phyloP scores from a whole-genome alignment of 2,888 invertebrate species.

The Chloromyia formosa region DNA sequence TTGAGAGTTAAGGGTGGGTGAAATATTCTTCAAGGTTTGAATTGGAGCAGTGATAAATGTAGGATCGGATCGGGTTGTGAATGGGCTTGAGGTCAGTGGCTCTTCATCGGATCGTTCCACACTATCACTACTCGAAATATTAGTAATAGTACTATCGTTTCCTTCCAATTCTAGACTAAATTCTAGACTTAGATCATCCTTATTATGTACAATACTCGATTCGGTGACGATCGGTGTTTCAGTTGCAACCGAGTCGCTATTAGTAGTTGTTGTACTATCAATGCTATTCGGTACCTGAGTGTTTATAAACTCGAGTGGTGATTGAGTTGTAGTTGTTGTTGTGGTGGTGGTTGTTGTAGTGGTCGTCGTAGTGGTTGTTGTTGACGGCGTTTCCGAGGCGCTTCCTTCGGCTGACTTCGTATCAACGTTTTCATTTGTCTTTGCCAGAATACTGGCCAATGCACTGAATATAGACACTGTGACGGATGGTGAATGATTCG shows the following conservation, averaged over 20 bases:
- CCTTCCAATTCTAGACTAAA: not conserved
- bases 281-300: conserved; percentile 52
- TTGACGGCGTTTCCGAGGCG: conserved; percentile 49
- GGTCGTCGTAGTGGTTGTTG: conserved; percentile 50
- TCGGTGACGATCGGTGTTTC: conserved; percentile 25
- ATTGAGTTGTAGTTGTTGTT: conserved; percentile 53
- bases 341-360: conserved; percentile 53
- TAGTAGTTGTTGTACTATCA: conserved; percentile 40
- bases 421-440: conserved; percentile 54
- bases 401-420: conserved; percentile 47
- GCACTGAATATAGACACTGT: conserved; percentile 70
- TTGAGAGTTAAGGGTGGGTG: conserved; percentile 8
- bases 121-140: conserved; percentile 33
- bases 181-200: conserved; percentile 11
- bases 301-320: conserved; percentile 50
- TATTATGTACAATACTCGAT: conserved; percentile 31
- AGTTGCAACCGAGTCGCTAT: conserved; percentile 10
- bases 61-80: not conserved
- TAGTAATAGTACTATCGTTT: conserved; percentile 33
- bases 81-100: not conserved
- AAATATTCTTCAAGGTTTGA: not conserved
- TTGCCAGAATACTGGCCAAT: conserved; percentile 67
- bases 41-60: not conserved
- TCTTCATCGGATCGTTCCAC: conserved; percentile 18
- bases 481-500: conserved; percentile 68